Conservation (phyloP, 2,113 vertebrate genomes). For the Fulica atra region DNA sequence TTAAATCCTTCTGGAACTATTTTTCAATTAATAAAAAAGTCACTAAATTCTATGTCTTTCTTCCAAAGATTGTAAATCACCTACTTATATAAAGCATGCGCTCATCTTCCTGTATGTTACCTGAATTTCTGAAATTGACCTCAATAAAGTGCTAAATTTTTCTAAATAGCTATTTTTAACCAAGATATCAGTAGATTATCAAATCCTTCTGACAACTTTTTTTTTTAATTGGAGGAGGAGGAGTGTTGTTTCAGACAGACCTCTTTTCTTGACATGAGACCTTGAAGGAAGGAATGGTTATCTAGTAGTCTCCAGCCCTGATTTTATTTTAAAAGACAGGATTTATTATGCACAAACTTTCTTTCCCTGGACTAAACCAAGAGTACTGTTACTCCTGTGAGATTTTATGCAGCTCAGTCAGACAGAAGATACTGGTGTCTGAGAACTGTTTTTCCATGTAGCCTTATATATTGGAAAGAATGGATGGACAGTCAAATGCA, state of each 20-base stretch:
- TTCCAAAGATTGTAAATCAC: neutral
- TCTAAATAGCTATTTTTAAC: neutral
- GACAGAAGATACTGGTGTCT: neutral
- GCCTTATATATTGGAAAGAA: neutral
- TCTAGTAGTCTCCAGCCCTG: neutral
- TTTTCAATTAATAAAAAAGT: neutral
- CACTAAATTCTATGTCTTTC: neutral
- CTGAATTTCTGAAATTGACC: neutral
- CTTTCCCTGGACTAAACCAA: neutral
- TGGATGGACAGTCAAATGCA: accelerated
- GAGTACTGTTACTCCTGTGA: neutral
- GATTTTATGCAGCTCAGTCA: neutral
- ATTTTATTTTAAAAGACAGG: neutral
- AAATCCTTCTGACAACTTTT: neutral
- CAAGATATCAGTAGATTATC: neutral
- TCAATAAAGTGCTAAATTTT: neutral
- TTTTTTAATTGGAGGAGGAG: accelerated
- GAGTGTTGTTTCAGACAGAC: neutral
- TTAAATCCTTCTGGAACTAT: neutral
- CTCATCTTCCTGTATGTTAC: neutral
- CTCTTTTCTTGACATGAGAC: neutral
- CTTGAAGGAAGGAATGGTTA: neutral
- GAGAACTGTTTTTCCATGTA: neutral
- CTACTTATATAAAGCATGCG: neutral
- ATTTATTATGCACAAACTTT: neutral